These are phyloP conservation scores for Epinephelus fuscoguttatus DNA, from an alignment of 2,113 vertebrate genomes.

Conservation along the genomic window DNA sequence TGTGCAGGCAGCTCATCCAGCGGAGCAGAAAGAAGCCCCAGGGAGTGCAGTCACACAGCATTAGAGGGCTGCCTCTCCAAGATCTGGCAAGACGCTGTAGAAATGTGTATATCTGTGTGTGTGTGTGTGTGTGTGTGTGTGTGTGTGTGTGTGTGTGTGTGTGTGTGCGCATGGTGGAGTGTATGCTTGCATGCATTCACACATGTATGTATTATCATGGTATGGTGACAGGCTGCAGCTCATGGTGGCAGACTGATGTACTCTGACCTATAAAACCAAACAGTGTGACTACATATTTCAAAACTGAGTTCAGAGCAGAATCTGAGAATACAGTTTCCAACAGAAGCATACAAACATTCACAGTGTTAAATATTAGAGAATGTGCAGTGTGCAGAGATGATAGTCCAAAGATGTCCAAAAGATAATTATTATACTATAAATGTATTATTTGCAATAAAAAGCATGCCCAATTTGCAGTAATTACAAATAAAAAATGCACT, in stretches of 20 bases:
- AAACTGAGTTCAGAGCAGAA: neutral
- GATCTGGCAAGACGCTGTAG: slow-evolving; percentile 38
- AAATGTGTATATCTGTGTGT: neutral
- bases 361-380: too few species aligned
- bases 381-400: too few species aligned
- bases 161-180: neutral
- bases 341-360: too few species aligned
- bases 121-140: slow-evolving; percentile 22
- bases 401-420: too few species aligned
- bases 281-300: neutral
- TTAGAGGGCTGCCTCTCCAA: slow-evolving; percentile 61
- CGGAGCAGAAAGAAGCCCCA: slow-evolving; percentile 68
- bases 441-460: neutral
- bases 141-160: slow-evolving; percentile 7
- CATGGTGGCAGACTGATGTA: slow-evolving; percentile 31
- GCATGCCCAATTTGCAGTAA: neutral
- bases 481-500: neutral
- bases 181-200: neutral
- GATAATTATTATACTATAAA: neutral
- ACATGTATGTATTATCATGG: slow-evolving; percentile 19
- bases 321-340: too few species aligned
- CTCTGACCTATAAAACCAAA: slow-evolving; percentile 5
- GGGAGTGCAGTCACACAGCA: slow-evolving; percentile 72
- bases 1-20: slow-evolving; percentile 55
- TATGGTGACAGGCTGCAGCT: slow-evolving; percentile 30